phyloP scores from a whole-genome alignment of 2,797 vertebrate species.

The Coregonus suidteri region DNA sequence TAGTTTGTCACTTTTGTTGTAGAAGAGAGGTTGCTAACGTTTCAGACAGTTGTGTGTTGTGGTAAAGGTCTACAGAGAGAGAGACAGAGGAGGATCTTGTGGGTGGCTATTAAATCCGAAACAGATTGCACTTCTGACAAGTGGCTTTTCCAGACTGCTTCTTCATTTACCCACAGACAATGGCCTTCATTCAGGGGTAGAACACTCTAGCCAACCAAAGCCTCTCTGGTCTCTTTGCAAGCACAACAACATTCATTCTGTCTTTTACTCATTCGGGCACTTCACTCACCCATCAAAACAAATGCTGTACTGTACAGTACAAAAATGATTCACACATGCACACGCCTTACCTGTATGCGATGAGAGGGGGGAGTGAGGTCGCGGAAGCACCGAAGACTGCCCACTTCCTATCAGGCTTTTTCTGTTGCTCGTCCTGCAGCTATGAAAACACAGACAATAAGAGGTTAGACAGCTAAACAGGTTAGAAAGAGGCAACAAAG shows the following conservation, averaged over 20 bases:
- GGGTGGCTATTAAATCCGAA: slow-evolving; percentile 16
- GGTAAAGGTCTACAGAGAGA: neutral
- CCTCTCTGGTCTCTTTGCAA: neutral
- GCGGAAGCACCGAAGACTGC: slow-evolving; percentile 88
- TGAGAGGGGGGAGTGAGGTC: slow-evolving; percentile 95
- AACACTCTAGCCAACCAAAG: neutral
- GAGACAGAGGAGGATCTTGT: slow-evolving; percentile 2
- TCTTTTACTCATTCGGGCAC: too few species aligned
- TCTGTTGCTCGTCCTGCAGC: slow-evolving; percentile 97
- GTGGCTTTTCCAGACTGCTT: slow-evolving; percentile 20
- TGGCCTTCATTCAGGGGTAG: slow-evolving; percentile 38
- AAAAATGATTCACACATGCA: slow-evolving; percentile 6
- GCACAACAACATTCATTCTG: too few species aligned
- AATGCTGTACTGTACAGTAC: neutral
- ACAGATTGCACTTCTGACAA: slow-evolving; percentile 17
- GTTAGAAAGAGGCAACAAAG: neutral
- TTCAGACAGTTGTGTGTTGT: neutral
- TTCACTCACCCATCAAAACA: neutral
- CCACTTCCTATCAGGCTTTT: slow-evolving; percentile 96
- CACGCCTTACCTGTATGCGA: slow-evolving; percentile 88
- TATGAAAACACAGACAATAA: slow-evolving; percentile 67
- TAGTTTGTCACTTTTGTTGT: neutral
- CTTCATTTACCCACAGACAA: slow-evolving; percentile 41
- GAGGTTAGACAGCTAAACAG: slow-evolving; percentile 24
- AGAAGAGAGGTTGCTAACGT: neutral